Conservation (phyloP, 2,797 vertebrate genomes). For the Melopsittacus undulatus region DNA sequence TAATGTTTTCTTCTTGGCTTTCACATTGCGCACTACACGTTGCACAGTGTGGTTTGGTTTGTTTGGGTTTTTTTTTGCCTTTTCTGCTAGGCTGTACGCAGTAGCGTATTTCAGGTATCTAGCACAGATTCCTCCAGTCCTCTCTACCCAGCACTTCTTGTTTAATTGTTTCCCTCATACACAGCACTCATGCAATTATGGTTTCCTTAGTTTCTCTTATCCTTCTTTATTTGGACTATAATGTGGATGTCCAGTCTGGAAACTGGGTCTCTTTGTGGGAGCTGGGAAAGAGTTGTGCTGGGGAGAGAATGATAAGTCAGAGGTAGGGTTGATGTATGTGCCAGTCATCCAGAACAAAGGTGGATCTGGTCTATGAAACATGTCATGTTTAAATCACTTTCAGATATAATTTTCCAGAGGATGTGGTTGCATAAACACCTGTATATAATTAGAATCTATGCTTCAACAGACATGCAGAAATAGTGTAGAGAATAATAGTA, state of each 20-base stretch:
- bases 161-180: background rate
- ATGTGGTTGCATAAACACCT: background rate
- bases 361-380: background rate
- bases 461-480: background rate
- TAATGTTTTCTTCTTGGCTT: background rate
- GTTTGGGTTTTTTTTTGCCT: background rate
- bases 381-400: background rate
- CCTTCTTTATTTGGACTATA: background rate
- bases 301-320: background rate
- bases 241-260: background rate
- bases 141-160: background rate
- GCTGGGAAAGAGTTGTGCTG: background rate
- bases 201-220: background rate
- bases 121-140: background rate
- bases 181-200: fast-evolving
- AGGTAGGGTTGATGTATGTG: background rate
- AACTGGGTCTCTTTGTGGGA: background rate
- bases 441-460: background rate
- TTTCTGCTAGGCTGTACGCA: background rate
- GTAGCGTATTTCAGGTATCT: background rate
- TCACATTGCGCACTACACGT: fast-evolving
- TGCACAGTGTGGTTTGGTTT: background rate
- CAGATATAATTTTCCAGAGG: background rate
- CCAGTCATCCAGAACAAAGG: background rate
- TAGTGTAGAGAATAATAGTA: background rate